These are phyloP conservation scores for Platynereis dumerilii DNA, from an alignment of 2,888 invertebrate genomes.

Conservation along the genomic window DNA sequence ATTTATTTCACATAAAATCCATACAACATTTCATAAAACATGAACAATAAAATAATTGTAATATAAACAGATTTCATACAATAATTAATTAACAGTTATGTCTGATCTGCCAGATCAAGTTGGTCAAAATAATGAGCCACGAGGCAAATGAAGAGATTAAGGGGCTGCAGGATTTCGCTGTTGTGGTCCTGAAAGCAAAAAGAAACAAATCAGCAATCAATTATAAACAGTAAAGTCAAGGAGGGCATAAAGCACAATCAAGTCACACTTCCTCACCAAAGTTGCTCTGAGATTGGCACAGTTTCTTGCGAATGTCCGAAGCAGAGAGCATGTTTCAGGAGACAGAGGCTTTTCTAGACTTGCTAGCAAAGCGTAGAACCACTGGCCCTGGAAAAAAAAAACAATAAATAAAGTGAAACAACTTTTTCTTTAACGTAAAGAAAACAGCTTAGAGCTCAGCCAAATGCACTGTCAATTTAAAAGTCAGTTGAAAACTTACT, in stretches of 20 bases:
- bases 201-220: not conserved
- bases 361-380: conserved; percentile 76
- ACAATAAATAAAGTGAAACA: too few species aligned
- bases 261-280: conserved; percentile 45
- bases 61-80: too few species aligned
- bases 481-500: too few species aligned
- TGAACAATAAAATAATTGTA: too few species aligned
- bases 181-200: conserved; percentile 44
- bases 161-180: conserved; percentile 62
- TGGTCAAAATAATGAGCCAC: conserved; percentile 79
- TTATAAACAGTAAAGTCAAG: not conserved
- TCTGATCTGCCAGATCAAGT: conserved; percentile 73
- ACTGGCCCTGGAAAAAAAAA: conserved; percentile 67
- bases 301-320: conserved; percentile 72
- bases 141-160: conserved; percentile 79
- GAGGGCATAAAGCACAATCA: not conserved
- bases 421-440: too few species aligned
- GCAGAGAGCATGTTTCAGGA: conserved; percentile 72
- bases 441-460: too few species aligned
- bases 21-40: too few species aligned
- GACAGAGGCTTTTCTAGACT: conserved; percentile 73
- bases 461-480: too few species aligned
- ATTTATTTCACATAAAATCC: too few species aligned
- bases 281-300: conserved; percentile 65
- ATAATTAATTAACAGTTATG: too few species aligned